Evolutionary conservation across 2,113 vertebrate species (phyloP).

Genomic region (Lipotes vexillifer): DNA sequence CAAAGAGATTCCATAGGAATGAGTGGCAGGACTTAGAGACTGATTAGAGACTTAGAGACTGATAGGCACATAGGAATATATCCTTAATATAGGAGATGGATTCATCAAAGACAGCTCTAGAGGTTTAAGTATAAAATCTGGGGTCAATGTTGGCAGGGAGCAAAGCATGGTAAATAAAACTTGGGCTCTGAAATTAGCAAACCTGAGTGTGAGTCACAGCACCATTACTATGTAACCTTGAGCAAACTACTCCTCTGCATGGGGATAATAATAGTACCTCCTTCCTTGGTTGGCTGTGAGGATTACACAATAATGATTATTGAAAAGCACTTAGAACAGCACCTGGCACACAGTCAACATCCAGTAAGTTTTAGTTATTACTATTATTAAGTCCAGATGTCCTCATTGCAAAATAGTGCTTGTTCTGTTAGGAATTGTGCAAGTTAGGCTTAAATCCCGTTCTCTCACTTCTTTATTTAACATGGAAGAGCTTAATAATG

Average conservation of each 20-base stretch:
- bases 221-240: background rate
- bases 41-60: too few relatives aligned
- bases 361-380: background rate
- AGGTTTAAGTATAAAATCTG: background rate
- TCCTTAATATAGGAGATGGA: background rate
- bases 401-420: background rate
- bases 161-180: background rate
- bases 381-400: background rate
- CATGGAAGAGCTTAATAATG: background rate
- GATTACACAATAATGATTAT: background rate
- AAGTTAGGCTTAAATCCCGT: background rate
- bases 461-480: background rate
- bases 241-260: background rate
- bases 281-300: background rate
- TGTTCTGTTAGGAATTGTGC: background rate
- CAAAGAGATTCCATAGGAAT: background rate
- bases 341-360: background rate
- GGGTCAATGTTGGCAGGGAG: background rate
- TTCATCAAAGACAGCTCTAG: background rate
- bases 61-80: background rate
- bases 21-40: background rate
- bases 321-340: too few relatives aligned
- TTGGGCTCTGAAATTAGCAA: background rate
- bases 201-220: background rate
- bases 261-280: background rate